Base-by-base conservation (phyloP, 2,113 vertebrate species). In the Oncorhynchus nerka region DNA sequence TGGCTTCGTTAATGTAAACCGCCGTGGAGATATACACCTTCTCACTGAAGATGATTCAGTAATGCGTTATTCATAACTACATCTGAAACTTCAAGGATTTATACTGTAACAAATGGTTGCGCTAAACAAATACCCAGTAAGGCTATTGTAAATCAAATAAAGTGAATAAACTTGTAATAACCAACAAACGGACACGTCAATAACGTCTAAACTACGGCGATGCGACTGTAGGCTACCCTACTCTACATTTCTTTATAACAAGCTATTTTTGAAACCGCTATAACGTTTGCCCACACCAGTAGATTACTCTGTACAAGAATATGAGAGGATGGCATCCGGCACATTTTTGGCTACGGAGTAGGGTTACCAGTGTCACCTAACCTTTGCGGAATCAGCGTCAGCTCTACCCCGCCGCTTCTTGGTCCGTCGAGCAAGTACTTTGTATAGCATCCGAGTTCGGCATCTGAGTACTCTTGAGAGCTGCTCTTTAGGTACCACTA, bases 321-420 rank as follows among this genome's bases (percentile, higher is more conserved):
- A 15, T 4, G 51, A 45, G 12, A 55, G 51, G 16, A 55, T 12
- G 61, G 61, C 22, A 64, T 55, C 12, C 20, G 20, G 61, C 61
- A 64, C 20, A 24, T 22, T 64, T 64, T 64, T 45, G 39, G 39
- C 7, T 45, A 45, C 39, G 9, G 39, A 45, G 39, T 45, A 64
- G 61, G 61, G 12, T 22, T 24, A 64, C 61, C 20, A 26, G 57
- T 32, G 76, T 19, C 76, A 81, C 77, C 81, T 55, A 55, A 84
- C 83, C 78, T 82, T 77, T 84, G 85, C 83, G 73, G 84, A 70
- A 85, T 80, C 69, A 64, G 70, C 70, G 62, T 55, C 12, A 77
- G 55, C 61, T 73, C 65, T 87, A 84, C 81, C 86, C 84, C 85
- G 76, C 88, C 80, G 83, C 79, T 81, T 84, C 71, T 79, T 55